A percentile compares a stretch with the other conserved stretches of the same genome.
These are phyloP conservation scores for Oscheius sp. DNA, from an alignment of 2,888 invertebrate species.

Conservation along the genomic window DNA sequence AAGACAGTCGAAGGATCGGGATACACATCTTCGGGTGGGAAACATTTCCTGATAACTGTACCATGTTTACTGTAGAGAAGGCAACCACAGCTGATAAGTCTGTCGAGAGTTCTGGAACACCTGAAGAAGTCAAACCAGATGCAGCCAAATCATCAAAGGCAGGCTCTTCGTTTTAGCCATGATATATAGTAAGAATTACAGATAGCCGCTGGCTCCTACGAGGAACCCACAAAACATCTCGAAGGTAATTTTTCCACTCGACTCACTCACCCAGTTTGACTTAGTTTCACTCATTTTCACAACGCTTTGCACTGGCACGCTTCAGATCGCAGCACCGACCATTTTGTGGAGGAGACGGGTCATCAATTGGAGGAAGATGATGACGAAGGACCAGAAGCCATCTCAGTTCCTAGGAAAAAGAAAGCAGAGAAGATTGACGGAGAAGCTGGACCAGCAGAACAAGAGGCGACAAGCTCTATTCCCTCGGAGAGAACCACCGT, in stretches of 20 bases:
- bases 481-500: neutral
- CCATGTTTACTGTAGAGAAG: neutral
- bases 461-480: neutral
- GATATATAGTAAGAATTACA: neutral
- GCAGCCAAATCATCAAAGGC: neutral
- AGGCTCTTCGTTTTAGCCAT: neutral
- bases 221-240: neutral
- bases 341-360: neutral
- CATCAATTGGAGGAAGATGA: neutral
- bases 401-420: neutral
- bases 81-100: neutral
- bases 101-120: neutral
- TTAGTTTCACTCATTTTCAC: neutral
- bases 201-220: neutral
- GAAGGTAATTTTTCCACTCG: neutral
- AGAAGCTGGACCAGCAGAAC: neutral
- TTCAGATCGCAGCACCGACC: constrained; percentile 28
- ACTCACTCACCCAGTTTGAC: neutral
- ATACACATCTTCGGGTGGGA: neutral
- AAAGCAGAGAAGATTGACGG: constrained; percentile 20
- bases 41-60: neutral
- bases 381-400: neutral
- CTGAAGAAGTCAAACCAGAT: neutral
- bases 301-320: constrained; percentile 28
- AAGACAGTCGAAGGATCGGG: neutral